Evolutionary conservation across 30 jellyfish, hydroid and myxozoan species (phyloP).

Genomic region (Aurelia coerulea): DNA sequence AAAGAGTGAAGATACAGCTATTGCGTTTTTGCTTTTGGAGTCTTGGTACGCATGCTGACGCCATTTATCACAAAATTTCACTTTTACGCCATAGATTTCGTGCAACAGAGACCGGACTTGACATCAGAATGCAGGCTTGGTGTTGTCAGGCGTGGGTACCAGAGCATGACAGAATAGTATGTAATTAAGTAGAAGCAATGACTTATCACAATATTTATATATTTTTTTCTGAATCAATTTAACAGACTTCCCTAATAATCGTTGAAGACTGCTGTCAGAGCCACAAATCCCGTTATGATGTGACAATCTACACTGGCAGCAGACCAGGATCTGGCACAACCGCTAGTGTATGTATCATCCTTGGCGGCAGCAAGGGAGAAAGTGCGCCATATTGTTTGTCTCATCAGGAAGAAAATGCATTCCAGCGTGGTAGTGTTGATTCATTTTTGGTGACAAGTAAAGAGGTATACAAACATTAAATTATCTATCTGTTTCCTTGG

Average conservation of each 20-base stretch:
- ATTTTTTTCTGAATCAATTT: neutral
- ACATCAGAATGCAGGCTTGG: no score
- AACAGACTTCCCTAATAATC: constrained; percentile 27
- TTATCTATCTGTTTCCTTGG: neutral
- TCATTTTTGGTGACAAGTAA: constrained; percentile 54
- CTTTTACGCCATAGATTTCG: no score
- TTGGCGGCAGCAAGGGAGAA: constrained; percentile 67
- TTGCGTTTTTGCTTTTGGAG: no score
- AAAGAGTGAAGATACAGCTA: no score
- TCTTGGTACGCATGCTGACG: no score
- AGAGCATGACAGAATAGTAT: neutral
- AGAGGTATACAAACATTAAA: neutral
- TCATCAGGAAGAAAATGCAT: constrained; percentile 7
- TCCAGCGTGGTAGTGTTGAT: constrained; percentile 76
- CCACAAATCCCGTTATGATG: constrained; percentile 49
- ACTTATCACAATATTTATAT: neutral
- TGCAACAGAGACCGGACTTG: no score
- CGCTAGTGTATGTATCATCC: constrained; percentile 56
- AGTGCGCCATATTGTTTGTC: constrained; percentile 56
- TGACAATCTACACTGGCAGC: constrained; percentile 78
- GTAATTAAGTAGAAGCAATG: neutral
- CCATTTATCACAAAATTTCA: no score
- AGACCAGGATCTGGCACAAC: constrained; percentile 89
- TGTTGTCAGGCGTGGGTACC: neutral
- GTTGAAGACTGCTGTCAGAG: constrained; percentile 39